A percentile compares a stretch with the other conserved stretches of the same genome.
Evolutionary conservation across 2,888 invertebrate genomes (phyloP).

Genomic region (Tineola bisselliella): DNA sequence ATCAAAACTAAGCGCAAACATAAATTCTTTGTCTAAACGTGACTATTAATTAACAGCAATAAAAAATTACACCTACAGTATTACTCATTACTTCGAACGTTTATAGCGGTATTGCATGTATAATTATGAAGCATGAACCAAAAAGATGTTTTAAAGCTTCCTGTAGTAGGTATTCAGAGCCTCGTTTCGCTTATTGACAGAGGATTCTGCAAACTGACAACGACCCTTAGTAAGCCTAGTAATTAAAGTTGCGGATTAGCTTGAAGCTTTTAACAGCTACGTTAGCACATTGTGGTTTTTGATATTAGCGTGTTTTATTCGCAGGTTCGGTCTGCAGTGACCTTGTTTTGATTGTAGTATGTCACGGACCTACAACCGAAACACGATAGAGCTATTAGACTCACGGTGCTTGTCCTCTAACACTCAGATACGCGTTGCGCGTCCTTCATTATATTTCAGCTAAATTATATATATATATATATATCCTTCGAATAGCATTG

Average conservation of each 20-base stretch:
- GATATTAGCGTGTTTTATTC: constrained; percentile 1
- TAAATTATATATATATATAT: not conserved
- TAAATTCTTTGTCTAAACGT: not conserved
- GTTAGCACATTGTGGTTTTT: not conserved
- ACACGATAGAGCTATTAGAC: constrained; percentile 3
- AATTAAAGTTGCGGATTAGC: not conserved
- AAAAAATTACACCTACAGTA: not conserved
- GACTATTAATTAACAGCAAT: not conserved
- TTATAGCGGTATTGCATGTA: not conserved
- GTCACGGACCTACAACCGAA: not conserved
- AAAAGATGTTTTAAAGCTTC: not conserved
- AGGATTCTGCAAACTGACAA: not conserved
- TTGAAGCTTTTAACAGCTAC: not conserved
- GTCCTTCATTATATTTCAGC: not conserved
- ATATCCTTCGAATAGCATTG: not conserved
- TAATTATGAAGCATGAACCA: not conserved
- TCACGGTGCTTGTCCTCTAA: not conserved
- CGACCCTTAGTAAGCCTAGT: not conserved
- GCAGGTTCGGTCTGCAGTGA: constrained; percentile 8
- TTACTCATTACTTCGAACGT: not conserved
- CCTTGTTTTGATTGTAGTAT: constrained; percentile 5
- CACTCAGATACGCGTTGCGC: constrained; percentile 1
- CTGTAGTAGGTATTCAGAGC: not conserved
- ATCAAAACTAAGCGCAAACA: not conserved
- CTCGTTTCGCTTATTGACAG: not conserved